Percentiles rank a stretch among this genome's conserved stretches.
These are phyloP conservation scores for Blera fallax DNA, from an alignment of 2,888 invertebrate species.

Conservation along the genomic window DNA sequence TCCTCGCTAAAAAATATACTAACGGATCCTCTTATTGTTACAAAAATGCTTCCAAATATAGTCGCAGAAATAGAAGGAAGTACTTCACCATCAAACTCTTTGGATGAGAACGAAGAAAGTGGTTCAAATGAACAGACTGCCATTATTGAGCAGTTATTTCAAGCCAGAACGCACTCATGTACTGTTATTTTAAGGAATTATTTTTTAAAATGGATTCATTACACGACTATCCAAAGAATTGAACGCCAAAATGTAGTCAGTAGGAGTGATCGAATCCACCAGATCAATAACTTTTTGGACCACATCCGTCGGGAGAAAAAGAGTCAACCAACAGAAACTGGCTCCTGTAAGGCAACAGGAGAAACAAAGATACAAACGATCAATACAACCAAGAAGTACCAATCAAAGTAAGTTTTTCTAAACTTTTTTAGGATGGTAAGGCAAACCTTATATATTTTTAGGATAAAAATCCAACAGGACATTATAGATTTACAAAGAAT, in stretches of 20 bases:
- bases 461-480: conserved; percentile 87
- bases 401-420: conserved; percentile 78
- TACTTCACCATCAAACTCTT: background rate
- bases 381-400: conserved; percentile 78
- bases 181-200: conserved; percentile 76
- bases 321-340: background rate
- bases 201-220: conserved; percentile 81
- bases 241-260: conserved; percentile 77
- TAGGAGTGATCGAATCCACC: conserved; percentile 77
- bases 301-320: conserved; percentile 79
- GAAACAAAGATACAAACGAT: conserved; percentile 29
- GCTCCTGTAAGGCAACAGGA: conserved; percentile 12
- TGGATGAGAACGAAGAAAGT: conserved; percentile 67
- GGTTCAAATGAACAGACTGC: conserved; percentile 77
- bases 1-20: background rate
- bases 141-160: conserved; percentile 78
- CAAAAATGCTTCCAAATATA: conserved; percentile 27
- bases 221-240: conserved; percentile 79
- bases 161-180: conserved; percentile 73
- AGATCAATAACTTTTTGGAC: conserved; percentile 80
- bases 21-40: conserved; percentile 16
- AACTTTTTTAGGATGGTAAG: background rate
- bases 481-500: conserved; percentile 88
- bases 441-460: conserved; percentile 77
- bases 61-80: background rate